A percentile compares a stretch with the other conserved stretches of the same genome.
These are phyloP conservation scores for Diadromus collaris DNA, from an alignment of 2,888 invertebrate species.

Conservation along the genomic window DNA sequence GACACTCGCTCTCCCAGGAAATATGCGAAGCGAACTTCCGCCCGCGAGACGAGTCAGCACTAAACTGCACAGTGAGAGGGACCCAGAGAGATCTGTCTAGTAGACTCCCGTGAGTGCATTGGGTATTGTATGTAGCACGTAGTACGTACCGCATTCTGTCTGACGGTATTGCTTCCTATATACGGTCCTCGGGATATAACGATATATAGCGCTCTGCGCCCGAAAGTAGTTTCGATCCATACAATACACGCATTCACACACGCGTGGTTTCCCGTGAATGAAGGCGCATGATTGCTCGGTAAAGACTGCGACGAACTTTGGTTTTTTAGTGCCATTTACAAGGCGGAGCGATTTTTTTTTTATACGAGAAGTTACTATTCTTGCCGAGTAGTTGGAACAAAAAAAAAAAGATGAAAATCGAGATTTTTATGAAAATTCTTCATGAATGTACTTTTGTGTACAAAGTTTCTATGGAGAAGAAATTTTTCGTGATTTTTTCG, in stretches of 20 bases:
- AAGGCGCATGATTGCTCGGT: constrained; percentile 43
- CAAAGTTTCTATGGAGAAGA: no score
- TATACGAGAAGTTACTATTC: neutral
- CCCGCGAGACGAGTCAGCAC: constrained; percentile 41
- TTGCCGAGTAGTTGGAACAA: neutral
- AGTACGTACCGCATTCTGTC: constrained; percentile 28
- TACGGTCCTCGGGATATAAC: constrained; percentile 31
- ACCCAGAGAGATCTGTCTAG: constrained; percentile 15
- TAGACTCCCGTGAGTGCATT: constrained; percentile 4
- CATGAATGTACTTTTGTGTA: no score
- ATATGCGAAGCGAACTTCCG: constrained; percentile 48
- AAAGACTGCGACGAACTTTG: constrained; percentile 17
- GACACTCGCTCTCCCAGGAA: constrained; percentile 50
- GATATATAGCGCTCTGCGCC: constrained; percentile 33
- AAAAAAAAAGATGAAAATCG: no score
- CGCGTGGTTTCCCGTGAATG: constrained; percentile 33
- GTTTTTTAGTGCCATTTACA: neutral
- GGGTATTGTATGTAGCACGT: constrained; percentile 13
- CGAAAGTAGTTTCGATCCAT: constrained; percentile 55
- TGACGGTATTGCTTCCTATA: constrained; percentile 30
- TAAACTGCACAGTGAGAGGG: constrained; percentile 2
- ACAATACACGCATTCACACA: constrained; percentile 31
- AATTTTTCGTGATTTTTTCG: no score
- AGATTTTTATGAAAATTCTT: no score
- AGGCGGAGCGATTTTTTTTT: neutral